Evolutionary conservation across 2,113 vertebrate species (phyloP).

Genomic region (Ophthalmolycus amberensis): DNA sequence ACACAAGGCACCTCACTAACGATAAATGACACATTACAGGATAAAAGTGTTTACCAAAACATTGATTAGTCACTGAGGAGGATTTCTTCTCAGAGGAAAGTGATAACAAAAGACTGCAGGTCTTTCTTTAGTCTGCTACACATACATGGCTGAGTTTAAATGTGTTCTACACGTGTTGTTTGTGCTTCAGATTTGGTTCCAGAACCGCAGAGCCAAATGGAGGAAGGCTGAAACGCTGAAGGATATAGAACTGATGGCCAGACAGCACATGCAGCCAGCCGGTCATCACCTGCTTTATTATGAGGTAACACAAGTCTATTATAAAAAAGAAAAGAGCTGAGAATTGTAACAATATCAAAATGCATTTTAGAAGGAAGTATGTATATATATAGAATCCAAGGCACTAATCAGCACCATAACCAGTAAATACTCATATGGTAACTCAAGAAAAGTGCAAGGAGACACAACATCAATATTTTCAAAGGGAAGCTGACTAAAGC

Average conservation of each 20-base stretch:
- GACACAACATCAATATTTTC: neutral
- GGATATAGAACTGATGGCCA: slow-evolving; percentile 52
- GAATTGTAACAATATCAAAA: neutral
- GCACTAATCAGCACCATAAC: neutral
- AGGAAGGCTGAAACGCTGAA: slow-evolving; percentile 71
- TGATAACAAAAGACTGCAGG: neutral
- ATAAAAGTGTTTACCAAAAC: neutral
- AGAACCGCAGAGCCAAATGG: slow-evolving; percentile 78
- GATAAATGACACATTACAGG: slow-evolving; percentile 1
- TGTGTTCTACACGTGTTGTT: neutral
- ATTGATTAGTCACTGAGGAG: neutral
- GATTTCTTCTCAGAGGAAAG: neutral
- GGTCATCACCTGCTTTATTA: slow-evolving; percentile 32
- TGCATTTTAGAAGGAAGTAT: neutral
- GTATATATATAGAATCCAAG: neutral
- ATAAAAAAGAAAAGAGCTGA: neutral
- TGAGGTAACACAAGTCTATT: slow-evolving; percentile 54
- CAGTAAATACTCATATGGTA: neutral
- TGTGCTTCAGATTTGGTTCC: slow-evolving; percentile 76
- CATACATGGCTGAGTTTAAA: neutral
- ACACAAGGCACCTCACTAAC: neutral
- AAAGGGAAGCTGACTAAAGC: neutral
- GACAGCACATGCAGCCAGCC: slow-evolving; percentile 20
- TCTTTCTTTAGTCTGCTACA: neutral
- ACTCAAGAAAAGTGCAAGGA: neutral